Percentiles rank a stretch among this genome's conserved stretches.
phyloP scores from a whole-genome alignment of 2,888 invertebrate species.

The Arge pagana region DNA sequence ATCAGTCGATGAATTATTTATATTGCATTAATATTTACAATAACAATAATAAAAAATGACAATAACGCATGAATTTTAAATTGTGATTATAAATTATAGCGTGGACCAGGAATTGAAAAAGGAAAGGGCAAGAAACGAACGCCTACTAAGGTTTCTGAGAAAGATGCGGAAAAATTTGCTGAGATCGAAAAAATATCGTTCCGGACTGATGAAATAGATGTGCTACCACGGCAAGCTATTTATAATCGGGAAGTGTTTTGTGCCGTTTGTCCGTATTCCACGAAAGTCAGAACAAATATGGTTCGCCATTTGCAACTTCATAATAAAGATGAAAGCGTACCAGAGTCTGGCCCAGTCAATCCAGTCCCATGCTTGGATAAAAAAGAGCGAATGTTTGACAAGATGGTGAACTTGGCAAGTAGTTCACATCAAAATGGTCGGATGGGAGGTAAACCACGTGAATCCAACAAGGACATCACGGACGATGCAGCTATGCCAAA shows the following conservation, averaged over 20 bases:
- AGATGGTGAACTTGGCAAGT: constrained; percentile 83
- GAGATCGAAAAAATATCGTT: constrained; percentile 48
- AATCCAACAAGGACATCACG: constrained; percentile 31
- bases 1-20: background rate
- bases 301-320: constrained; percentile 73
- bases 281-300: constrained; percentile 74
- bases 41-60: constrained; percentile 20
- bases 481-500: constrained; percentile 48
- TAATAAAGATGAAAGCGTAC: constrained; percentile 64
- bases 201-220: constrained; percentile 67
- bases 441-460: constrained; percentile 53
- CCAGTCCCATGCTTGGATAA: constrained; percentile 80
- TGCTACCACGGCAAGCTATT: constrained; percentile 69
- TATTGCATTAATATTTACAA: too few relatives aligned
- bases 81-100: constrained; percentile 1
- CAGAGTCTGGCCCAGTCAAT: constrained; percentile 75
- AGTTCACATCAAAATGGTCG: constrained; percentile 63
- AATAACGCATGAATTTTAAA: background rate
- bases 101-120: constrained; percentile 39
- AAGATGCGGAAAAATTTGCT: constrained; percentile 31
- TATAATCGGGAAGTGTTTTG: constrained; percentile 68
- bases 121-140: constrained; percentile 42
- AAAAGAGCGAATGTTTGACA: constrained; percentile 81
- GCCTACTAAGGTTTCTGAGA: constrained; percentile 35
- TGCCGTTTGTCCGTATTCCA: constrained; percentile 69